A percentile compares a stretch with the other conserved stretches of the same genome.
Evolutionary conservation across 2,888 invertebrate genomes (phyloP).

Genomic region (Heliconius erato): DNA sequence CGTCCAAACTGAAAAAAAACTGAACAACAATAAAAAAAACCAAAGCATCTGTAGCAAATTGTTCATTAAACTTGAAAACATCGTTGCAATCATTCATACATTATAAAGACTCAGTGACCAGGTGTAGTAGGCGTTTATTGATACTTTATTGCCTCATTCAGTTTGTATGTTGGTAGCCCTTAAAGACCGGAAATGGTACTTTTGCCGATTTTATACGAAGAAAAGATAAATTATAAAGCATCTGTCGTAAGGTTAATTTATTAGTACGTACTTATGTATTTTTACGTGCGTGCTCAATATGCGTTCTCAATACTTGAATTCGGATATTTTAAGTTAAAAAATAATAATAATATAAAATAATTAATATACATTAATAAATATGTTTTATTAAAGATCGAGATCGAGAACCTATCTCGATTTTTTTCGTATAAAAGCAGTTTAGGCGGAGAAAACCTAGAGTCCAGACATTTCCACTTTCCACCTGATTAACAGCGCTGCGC

Average conservation of each 20-base stretch:
- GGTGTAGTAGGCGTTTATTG: conserved; percentile 53
- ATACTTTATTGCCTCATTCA: conserved; percentile 45
- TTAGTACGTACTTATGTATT: background rate
- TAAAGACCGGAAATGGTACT: conserved; percentile 52
- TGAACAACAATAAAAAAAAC: background rate
- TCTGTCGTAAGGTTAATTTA: conserved; percentile 41
- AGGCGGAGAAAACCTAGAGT: too few relatives aligned
- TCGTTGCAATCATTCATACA: conserved; percentile 35
- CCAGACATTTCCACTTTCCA: too few relatives aligned
- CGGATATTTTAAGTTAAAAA: too few relatives aligned
- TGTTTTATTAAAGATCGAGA: too few relatives aligned
- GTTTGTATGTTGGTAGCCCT: conserved; percentile 48
- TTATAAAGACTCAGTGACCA: conserved; percentile 46
- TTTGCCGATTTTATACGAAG: conserved; percentile 43
- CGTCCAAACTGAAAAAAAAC: background rate
- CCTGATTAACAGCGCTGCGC: too few relatives aligned
- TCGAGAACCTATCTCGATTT: too few relatives aligned
- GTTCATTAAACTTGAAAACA: conserved; percentile 41
- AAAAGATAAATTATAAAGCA: conserved; percentile 36
- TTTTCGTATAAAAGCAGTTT: too few relatives aligned
- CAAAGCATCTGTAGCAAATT: conserved; percentile 3
- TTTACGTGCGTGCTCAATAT: background rate
- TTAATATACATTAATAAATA: too few relatives aligned
- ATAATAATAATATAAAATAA: too few relatives aligned
- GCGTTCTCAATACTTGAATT: too few relatives aligned